Conservation (phyloP, 2,888 invertebrate genomes). For the Piscicola geometra region DNA sequence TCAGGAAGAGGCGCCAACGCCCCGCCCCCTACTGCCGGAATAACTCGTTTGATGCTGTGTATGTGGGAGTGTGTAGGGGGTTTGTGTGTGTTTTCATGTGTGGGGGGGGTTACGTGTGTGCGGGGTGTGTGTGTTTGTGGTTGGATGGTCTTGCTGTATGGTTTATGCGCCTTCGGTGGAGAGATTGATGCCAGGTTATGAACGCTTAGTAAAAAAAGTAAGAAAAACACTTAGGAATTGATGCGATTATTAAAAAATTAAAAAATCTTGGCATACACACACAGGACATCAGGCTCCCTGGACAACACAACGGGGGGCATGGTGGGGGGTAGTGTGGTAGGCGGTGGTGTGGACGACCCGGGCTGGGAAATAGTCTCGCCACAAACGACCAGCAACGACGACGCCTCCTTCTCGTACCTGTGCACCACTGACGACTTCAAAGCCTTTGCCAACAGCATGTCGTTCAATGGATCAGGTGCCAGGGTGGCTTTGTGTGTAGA, state of each 20-base stretch:
- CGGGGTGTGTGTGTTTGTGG: too few relatives aligned
- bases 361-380: background rate
- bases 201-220: too few relatives aligned
- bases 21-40: slow-evolving; percentile 69
- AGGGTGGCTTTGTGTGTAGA: too few relatives aligned
- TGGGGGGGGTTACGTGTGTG: too few relatives aligned
- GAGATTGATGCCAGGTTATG: too few relatives aligned
- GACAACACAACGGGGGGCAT: too few relatives aligned
- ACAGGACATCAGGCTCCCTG: slow-evolving; percentile 7
- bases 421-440: background rate
- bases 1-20: slow-evolving; percentile 81
- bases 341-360: background rate
- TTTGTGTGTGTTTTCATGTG: too few relatives aligned
- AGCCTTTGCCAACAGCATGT: background rate
- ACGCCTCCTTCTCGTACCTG: background rate
- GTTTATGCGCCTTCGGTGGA: too few relatives aligned
- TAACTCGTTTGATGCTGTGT: slow-evolving; percentile 29
- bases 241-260: too few relatives aligned
- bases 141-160: too few relatives aligned
- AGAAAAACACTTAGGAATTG: too few relatives aligned
- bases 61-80: background rate
- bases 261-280: background rate
- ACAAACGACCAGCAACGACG: background rate
- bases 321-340: too few relatives aligned
- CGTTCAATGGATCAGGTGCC: background rate